A percentile compares a stretch with the other conserved stretches of the same genome.
These are phyloP conservation scores for Nemoura dubitans DNA, from an alignment of 2,888 invertebrate genomes.

Conservation along the genomic window DNA sequence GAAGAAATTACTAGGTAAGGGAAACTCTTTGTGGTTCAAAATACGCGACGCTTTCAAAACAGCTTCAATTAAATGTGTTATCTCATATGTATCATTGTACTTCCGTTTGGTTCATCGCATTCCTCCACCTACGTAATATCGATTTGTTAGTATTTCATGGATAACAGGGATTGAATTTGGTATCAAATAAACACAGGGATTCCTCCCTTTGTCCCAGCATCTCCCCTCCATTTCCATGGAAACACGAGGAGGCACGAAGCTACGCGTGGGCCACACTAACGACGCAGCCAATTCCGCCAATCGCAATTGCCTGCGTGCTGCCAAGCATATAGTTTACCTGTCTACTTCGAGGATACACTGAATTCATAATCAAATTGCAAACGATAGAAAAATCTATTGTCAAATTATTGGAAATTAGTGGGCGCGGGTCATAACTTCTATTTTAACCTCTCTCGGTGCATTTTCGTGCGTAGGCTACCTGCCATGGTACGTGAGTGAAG, in stretches of 20 bases:
- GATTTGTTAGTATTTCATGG: conserved; percentile 13
- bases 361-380: background rate
- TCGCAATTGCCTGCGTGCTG: background rate
- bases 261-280: background rate
- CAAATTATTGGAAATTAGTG: conserved; percentile 27
- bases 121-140: background rate
- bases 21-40: background rate
- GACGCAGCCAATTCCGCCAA: background rate
- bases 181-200: conserved; percentile 18
- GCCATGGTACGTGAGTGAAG: background rate
- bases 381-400: background rate
- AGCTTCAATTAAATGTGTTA: no score
- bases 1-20: conserved; percentile 94
- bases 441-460: conserved; percentile 5
- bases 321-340: background rate
- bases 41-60: no score
- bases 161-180: background rate
- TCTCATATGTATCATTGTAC: no score
- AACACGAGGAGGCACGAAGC: background rate
- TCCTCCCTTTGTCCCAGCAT: background rate
- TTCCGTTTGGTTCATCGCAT: no score
- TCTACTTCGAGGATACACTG: background rate
- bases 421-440: conserved; percentile 28
- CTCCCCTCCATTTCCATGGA: conserved; percentile 17
- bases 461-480: conserved; percentile 1